These are phyloP conservation scores for Vanacampus margaritifer DNA, from an alignment of 2,113 vertebrate species.

Conservation along the genomic window DNA sequence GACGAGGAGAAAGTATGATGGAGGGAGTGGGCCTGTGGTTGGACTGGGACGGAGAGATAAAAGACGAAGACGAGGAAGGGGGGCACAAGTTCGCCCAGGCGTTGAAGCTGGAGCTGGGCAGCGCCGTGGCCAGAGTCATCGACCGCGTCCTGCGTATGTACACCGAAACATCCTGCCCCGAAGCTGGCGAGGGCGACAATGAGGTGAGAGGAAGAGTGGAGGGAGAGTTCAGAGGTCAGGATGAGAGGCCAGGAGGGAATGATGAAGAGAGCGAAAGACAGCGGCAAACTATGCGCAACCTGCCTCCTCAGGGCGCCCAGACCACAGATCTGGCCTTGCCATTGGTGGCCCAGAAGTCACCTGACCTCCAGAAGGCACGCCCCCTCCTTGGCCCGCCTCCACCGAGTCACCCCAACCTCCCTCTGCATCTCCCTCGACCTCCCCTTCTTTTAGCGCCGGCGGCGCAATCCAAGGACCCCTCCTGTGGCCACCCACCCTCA, in stretches of 20 bases:
- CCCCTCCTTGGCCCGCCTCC: slow-evolving; percentile 41
- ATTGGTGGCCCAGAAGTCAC: slow-evolving; percentile 54
- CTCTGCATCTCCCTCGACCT: slow-evolving; percentile 53
- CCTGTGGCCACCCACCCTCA: slow-evolving; percentile 50
- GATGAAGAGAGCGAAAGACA: slow-evolving; percentile 40
- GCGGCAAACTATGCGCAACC: slow-evolving; percentile 14
- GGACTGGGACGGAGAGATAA: slow-evolving; percentile 60
- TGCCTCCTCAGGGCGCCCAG: slow-evolving; percentile 23
- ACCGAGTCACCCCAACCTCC: slow-evolving; percentile 49
- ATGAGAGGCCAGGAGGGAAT: slow-evolving; percentile 20
- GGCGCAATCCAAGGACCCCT: slow-evolving; percentile 58
- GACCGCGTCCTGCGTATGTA: slow-evolving; percentile 75
- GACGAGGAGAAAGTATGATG: slow-evolving; percentile 34
- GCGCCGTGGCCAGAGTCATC: slow-evolving; percentile 73
- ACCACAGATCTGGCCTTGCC: slow-evolving; percentile 42
- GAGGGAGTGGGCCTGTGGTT: slow-evolving; percentile 66
- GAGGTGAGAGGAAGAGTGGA: slow-evolving; percentile 38
- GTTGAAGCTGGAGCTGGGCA: slow-evolving; percentile 72
- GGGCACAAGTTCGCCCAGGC: slow-evolving; percentile 74
- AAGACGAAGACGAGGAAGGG: slow-evolving; percentile 53
- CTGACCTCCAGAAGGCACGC: slow-evolving; percentile 54
- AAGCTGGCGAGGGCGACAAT: slow-evolving; percentile 20
- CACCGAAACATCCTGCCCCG: slow-evolving; percentile 40
- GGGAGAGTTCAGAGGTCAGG: slow-evolving; percentile 31
- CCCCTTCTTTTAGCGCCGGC: slow-evolving; percentile 47